phyloP scores from a whole-genome alignment of 2,888 invertebrate genomes.

The Litoditis marina region DNA sequence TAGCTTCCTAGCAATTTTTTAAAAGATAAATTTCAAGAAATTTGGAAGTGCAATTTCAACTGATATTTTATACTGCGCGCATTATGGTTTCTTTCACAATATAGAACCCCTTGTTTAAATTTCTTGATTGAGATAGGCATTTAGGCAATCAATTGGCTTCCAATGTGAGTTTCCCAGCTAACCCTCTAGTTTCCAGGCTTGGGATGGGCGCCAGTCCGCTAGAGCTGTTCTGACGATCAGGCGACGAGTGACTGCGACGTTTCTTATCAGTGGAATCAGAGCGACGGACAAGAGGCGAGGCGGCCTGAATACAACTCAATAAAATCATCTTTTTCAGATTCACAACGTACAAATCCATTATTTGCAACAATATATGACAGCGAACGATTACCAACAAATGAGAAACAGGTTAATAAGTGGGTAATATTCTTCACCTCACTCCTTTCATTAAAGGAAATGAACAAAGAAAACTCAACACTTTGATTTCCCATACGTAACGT shows the following conservation, averaged over 20 bases:
- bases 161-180: too few species aligned
- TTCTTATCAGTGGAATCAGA: slow-evolving; percentile 10
- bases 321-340: not conserved
- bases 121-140: too few species aligned
- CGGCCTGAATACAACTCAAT: not conserved
- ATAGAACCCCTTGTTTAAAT: too few species aligned
- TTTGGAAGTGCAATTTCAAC: too few species aligned
- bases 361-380: not conserved
- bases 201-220: not conserved
- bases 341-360: not conserved
- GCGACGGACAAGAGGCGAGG: slow-evolving; percentile 14
- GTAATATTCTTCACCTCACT: too few species aligned
- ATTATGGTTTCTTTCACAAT: not conserved
- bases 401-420: too few species aligned
- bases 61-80: too few species aligned
- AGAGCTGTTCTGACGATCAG: slow-evolving; percentile 3
- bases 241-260: slow-evolving; percentile 20
- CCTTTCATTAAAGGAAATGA: too few species aligned
- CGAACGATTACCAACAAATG: not conserved
- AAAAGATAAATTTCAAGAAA: too few species aligned
- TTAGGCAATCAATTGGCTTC: too few species aligned
- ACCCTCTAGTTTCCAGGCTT: too few species aligned
- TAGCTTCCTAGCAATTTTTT: too few species aligned
- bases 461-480: not conserved
- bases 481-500: not conserved